These are phyloP conservation scores for Columba guinea DNA, from an alignment of 2,797 vertebrate genomes.

Conservation along the genomic window DNA sequence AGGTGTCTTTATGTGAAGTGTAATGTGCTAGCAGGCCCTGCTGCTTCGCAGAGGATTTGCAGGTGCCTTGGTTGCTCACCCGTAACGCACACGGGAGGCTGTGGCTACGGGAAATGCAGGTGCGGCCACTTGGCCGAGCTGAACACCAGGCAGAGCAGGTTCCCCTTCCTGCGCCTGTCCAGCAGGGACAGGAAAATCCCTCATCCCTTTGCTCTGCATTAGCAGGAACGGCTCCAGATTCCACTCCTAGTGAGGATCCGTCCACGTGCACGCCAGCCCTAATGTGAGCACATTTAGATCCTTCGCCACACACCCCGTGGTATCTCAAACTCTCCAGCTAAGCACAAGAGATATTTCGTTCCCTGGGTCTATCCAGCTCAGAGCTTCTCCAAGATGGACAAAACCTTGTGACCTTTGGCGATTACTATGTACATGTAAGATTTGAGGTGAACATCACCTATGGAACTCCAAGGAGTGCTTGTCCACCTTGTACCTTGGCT, in stretches of 20 bases:
- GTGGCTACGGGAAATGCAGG: background rate
- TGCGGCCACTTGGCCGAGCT: background rate
- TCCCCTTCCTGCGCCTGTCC: background rate
- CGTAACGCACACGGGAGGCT: fast-evolving
- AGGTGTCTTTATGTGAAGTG: fast-evolving
- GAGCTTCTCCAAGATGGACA: background rate
- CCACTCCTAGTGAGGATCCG: background rate
- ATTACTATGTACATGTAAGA: background rate
- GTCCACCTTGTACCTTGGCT: background rate
- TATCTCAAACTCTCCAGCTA: too few relatives aligned
- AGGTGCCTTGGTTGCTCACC: background rate
- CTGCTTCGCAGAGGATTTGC: background rate
- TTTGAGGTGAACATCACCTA: background rate
- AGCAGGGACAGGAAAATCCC: background rate
- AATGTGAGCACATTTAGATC: background rate
- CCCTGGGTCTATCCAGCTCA: background rate
- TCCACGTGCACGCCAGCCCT: background rate
- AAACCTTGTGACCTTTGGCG: background rate
- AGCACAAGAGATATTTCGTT: background rate
- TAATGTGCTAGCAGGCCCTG: background rate
- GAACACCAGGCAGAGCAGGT: background rate
- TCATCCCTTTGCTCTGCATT: background rate
- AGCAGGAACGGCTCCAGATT: background rate
- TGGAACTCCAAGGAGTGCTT: background rate
- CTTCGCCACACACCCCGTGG: background rate